Evolutionary conservation across 2,888 invertebrate genomes (phyloP), one percentile per base, ranked within the genome.

Genomic region (Nineta flava): DNA sequence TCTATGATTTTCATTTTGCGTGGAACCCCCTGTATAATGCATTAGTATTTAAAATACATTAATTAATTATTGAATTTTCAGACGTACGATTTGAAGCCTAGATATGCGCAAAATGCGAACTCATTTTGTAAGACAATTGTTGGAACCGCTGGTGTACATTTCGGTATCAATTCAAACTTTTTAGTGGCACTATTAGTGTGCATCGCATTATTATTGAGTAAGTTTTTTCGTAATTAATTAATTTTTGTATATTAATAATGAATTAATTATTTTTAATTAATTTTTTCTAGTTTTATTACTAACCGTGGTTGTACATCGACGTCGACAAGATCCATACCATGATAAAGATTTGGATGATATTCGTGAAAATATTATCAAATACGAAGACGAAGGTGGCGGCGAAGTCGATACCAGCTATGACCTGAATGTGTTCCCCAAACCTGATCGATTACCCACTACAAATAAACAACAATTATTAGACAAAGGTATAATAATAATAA

Each of bases 371-470:
- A 94, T 99, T 53, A 91, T 97, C 58, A 91, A 92, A 58, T 97
- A 99, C 62, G 92, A 94, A 62, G 96, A 97, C 60, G 97, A 99
- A 66, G 97, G 97, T 13, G 96, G 96, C 62, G 97, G 97, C 63
- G 93, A 99, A 65, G 92, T 92, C 1, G 97, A 99, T 63, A 90
- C 94, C 1, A 87, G 86, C 2, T 94, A 88, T 66, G 92, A 94
- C 64, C 74, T 94, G 51, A 84, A 83, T 53, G 86, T 90, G 3
- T 74, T 94, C 16, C 63, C 48, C 9, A 48, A 48, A 48, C 34
- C 26, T 10, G 35, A 35, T 16, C 15, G 19, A 26, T 21, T 44
- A 19, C 19, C 44, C 9, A 44, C 19, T 16, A 9, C 44, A 19
- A 44, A 44, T 44, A 44, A 44, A 13, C 21, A 43, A 43, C 43